Percentiles rank a stretch among this genome's conserved stretches.
Conservation (phyloP, 2,888 invertebrate species). For the Alloplasta piceator region DNA sequence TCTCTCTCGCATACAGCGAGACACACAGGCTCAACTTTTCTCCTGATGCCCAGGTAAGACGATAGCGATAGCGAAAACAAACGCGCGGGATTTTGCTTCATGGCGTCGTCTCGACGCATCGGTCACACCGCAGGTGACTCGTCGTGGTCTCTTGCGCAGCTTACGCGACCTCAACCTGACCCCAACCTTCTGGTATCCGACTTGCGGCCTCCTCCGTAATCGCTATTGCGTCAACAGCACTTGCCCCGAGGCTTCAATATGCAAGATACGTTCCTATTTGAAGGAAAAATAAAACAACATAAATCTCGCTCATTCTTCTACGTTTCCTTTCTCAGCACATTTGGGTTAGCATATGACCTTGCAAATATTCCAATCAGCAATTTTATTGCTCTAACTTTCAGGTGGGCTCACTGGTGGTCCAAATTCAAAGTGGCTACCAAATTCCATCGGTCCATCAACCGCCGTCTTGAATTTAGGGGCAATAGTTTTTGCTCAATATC, state of each 20-base stretch:
- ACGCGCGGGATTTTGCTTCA: constrained; percentile 68
- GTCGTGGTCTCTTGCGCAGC: constrained; percentile 72
- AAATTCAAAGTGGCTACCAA: no score
- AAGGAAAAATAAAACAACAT: no score
- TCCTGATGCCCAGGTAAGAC: constrained; percentile 54
- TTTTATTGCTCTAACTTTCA: no score
- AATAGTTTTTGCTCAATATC: no score
- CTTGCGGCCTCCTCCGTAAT: constrained; percentile 69
- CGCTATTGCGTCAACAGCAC: constrained; percentile 56
- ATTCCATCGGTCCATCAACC: no score
- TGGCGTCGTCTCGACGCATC: constrained; percentile 71
- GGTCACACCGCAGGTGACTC: constrained; percentile 79
- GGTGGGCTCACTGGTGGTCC: no score
- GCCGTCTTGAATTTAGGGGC: no score
- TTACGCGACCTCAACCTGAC: constrained; percentile 74
- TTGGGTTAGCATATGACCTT: no score
- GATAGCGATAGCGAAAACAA: constrained; percentile 71
- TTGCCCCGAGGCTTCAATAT: constrained; percentile 50
- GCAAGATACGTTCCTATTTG: constrained; percentile 65
- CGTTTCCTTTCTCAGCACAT: no score
- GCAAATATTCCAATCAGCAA: no score
- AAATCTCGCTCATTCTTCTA: no score
- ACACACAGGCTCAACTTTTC: constrained; percentile 23
- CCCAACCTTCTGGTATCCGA: constrained; percentile 72
- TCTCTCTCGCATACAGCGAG: constrained; percentile 29